Evolutionary conservation across 1,140 invertebrate species (phyloP).

Genomic region (Bombus consobrinus): DNA sequence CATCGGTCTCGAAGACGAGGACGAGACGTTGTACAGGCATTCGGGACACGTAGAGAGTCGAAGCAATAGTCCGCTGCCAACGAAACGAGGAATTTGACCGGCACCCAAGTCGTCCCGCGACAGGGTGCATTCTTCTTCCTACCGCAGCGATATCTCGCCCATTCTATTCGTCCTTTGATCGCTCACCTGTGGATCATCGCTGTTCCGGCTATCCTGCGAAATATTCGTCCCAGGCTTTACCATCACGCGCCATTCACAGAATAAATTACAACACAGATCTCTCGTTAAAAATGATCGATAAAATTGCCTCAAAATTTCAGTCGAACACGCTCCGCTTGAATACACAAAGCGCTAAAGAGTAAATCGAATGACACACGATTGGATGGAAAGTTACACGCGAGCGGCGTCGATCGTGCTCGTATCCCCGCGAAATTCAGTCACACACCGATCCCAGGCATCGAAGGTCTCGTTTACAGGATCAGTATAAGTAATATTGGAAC

Average conservation of each 20-base stretch:
- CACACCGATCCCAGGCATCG: not conserved
- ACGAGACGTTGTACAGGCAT: slow-evolving; percentile 49
- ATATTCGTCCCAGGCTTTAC: not conserved
- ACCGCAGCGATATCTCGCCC: not conserved
- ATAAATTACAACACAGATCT: slow-evolving; percentile 9
- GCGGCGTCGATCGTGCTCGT: not conserved
- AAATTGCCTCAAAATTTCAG: not conserved
- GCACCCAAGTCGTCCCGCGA: slow-evolving; percentile 52
- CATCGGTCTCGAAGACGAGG: slow-evolving; percentile 22
- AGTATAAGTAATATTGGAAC: slow-evolving; percentile 16
- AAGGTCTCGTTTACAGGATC: slow-evolving; percentile 4
- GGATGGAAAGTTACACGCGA: not conserved
- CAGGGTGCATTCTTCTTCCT: slow-evolving; percentile 21
- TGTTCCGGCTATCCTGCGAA: not conserved
- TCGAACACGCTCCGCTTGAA: not conserved
- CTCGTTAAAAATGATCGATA: not conserved
- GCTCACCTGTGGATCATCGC: slow-evolving; percentile 42
- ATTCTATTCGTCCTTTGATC: slow-evolving; percentile 10
- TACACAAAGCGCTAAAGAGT: not conserved
- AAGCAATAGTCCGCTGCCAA: slow-evolving; percentile 70
- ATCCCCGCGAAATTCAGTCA: slow-evolving; percentile 24
- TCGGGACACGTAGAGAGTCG: slow-evolving; percentile 69
- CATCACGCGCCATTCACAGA: no score
- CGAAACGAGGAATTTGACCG: slow-evolving; percentile 72
- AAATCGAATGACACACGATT: slow-evolving; percentile 2